Base-by-base conservation (phyloP, 1,140 invertebrate species). In the Heterodera schachtii region DNA sequence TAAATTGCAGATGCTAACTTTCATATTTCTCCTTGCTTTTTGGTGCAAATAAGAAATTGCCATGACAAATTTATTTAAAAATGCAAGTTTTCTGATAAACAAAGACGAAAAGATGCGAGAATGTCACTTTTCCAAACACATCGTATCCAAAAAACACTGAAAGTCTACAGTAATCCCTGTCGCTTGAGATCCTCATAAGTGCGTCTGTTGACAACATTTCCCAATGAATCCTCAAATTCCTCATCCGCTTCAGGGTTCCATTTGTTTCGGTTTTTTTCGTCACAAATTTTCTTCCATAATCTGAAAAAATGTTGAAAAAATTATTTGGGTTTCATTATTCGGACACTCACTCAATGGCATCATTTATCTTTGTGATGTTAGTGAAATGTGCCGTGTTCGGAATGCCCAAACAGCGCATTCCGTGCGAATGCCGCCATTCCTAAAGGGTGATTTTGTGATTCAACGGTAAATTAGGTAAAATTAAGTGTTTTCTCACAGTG, bases 351-450 rank as follows among this genome's bases (percentile, higher is more conserved):
- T 90, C 88, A 7, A 90, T 75, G 5, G 98, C 98, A 92, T 99
- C 98, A 91, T 98, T 96, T 89, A 99, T 99, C 86, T 96, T 95
- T 8, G 97, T 99, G 7, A 99, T 97, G 91, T 99, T 99, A 9
- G 98, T 97, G 92, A 99, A 99, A 92, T 99, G 98, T 11, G 98
- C 97, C 0, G 98, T 99, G 90, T 99, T 99, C 1, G 97, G 97
- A 87, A 99, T 99, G 8, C 97, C 96, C 3, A 99, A 92, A 91
- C 98, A 99, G 7, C 96, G 92, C 97, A 99, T 99, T 21, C 97
- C 97, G 91, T 99, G 97, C 49, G 98, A 97, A 91, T 99, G 98
- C 76, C 98, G 92, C 97, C 98, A 99, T 91, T 99, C 97, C 92
- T 93, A 83, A 52, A 90, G 76, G 64, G 1, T 70, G 77, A 0